phyloP scores from a whole-genome alignment of 2,113 vertebrate genomes.

The Brachypodius melanocephalos region DNA sequence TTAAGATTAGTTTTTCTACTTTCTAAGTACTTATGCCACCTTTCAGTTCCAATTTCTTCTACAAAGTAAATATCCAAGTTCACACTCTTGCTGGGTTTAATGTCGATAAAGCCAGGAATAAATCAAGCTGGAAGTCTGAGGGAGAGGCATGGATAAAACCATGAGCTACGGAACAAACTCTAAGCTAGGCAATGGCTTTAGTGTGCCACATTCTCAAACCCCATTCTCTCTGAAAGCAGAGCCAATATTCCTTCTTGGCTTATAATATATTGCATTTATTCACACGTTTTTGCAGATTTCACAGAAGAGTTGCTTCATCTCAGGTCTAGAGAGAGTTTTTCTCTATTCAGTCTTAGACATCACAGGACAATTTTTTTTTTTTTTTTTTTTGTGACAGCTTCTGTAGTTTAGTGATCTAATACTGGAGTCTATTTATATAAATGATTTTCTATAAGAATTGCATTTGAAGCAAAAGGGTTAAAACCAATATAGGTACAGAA shows the following conservation, averaged over 20 bases:
- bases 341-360: background rate
- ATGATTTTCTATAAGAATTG: background rate
- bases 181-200: background rate
- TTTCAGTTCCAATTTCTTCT: background rate
- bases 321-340: background rate
- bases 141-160: background rate
- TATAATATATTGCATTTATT: background rate
- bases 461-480: background rate
- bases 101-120: background rate
- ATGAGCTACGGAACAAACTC: background rate
- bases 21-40: background rate
- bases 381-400: background rate
- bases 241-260: background rate
- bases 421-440: background rate
- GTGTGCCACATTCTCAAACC: background rate
- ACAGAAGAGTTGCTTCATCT: background rate
- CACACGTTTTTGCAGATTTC: background rate
- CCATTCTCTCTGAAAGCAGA: background rate
- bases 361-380: too few species aligned
- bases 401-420: background rate
- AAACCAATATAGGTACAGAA: background rate
- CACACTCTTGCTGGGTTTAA: background rate
- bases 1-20: background rate
- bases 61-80: background rate
- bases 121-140: background rate